Evolutionary conservation across 2,113 vertebrate species (phyloP), one percentile per base, ranked within the genome.

Genomic region (Australoheros scitulus): DNA sequence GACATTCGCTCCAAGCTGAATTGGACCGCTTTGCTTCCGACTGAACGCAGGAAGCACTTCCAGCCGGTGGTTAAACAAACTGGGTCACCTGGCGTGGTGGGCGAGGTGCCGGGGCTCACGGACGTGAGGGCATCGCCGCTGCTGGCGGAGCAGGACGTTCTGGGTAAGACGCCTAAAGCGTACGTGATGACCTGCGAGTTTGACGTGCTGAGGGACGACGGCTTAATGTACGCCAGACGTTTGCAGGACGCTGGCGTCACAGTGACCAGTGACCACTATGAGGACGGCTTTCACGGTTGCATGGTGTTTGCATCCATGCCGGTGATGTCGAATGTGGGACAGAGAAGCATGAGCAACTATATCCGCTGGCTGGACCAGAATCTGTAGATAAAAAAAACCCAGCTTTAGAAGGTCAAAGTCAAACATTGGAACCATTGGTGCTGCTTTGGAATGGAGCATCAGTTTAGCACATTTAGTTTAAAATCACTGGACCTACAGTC

Each of bases 171-270:
- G 15, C 98, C 98, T 0, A 96, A 94, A 81, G 96, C 98, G 0
- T 99, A 99, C 41, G 89, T 99, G 77, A 93, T 99, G 93, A 99
- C 97, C 0, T 99, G 98, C 5, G 98, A 99, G 94, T 97, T 97
- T 0, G 98, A 99, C 0, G 96, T 99, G 26, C 94, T 99, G 78
- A 92, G 98, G 47, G 98, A 99, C 0, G 98, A 99, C 0, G 98
- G 98, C 1, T 90, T 96, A 81, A 98, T 99, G 98, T 99, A 99
- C 4, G 97, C 94, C 7, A 91, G 89, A 57, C 97, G 98, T 7
- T 84, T 99, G 89, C 94, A 96, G 95, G 95, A 95, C 0, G 97
- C 96, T 0, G 97, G 97, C 0, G 97, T 99, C 26, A 65, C 94
- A 0, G 97, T 99, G 87, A 97, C 97, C 14, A 95, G 94, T 0